A percentile compares a stretch with the other conserved stretches of the same genome.
phyloP scores from a whole-genome alignment of 2,113 vertebrate genomes.

The Cheirogaleus medius region DNA sequence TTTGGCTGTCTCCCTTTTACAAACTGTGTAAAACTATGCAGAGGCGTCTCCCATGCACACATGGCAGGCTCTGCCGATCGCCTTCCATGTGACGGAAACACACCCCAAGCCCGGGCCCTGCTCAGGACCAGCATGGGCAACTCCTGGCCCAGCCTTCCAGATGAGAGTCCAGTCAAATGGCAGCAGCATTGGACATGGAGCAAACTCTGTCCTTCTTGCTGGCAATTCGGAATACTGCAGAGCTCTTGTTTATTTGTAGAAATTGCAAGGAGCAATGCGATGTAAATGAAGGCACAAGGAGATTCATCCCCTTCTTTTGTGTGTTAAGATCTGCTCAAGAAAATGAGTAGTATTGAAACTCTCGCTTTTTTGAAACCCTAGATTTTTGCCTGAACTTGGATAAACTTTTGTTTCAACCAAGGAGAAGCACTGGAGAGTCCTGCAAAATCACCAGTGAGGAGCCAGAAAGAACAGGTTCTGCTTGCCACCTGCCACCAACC shows the following conservation, averaged over 20 bases:
- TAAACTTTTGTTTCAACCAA: background rate
- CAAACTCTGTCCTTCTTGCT: background rate
- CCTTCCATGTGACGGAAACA: background rate
- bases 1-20: slow-evolving; percentile 73
- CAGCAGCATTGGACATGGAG: fast-evolving
- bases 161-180: background rate
- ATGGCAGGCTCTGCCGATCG: slow-evolving; percentile 55
- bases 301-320: background rate
- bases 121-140: background rate
- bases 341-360: background rate
- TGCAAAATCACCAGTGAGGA: background rate
- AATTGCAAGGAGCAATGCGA: background rate
- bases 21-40: slow-evolving; percentile 79
- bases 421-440: background rate
- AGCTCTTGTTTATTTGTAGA: background rate
- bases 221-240: background rate
- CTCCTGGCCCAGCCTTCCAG: background rate
- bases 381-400: background rate
- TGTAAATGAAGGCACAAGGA: background rate
- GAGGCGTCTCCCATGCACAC: slow-evolving; percentile 26
- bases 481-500: background rate
- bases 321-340: background rate
- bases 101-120: background rate
- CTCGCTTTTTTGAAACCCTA: background rate
- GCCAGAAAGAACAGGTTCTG: background rate